phyloP scores from a whole-genome alignment of 2,113 vertebrate genomes.

The Picathartes gymnocephalus region DNA sequence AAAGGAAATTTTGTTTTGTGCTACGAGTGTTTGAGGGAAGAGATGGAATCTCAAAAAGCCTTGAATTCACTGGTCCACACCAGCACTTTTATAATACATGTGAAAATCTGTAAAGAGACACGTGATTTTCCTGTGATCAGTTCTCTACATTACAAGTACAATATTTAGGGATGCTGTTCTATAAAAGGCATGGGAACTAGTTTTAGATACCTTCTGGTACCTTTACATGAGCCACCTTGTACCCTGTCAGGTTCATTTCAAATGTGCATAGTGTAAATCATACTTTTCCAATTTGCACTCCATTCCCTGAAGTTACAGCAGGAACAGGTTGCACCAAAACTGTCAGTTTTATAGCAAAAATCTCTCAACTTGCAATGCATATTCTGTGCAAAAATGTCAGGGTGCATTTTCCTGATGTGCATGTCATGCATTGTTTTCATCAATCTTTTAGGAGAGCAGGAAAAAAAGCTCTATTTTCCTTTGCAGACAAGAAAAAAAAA shows the following conservation, averaged over 20 bases:
- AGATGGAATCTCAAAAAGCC: neutral
- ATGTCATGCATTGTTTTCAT: slow-evolving; percentile 62
- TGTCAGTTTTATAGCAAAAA: slow-evolving; percentile 74
- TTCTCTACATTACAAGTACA: neutral
- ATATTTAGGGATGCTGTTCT: neutral
- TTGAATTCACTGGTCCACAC: neutral
- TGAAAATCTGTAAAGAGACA: neutral
- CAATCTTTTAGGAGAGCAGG: slow-evolving; percentile 55
- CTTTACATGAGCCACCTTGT: slow-evolving; percentile 17
- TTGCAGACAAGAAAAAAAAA: neutral
- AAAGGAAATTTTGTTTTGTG: neutral
- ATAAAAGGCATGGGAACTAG: neutral
- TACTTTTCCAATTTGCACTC: slow-evolving; percentile 47
- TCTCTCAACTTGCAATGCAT: slow-evolving; percentile 59
- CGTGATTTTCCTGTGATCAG: neutral
- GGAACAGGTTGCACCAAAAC: slow-evolving; percentile 74
- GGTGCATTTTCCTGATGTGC: slow-evolving; percentile 67
- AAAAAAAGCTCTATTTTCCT: neutral
- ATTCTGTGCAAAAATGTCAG: slow-evolving; percentile 67
- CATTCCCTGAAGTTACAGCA: slow-evolving; percentile 59
- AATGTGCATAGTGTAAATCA: neutral
- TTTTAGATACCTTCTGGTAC: slow-evolving; percentile 16
- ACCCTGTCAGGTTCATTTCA: slow-evolving; percentile 33
- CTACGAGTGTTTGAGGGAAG: neutral
- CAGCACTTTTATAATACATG: neutral